Conservation (phyloP, 2,888 invertebrate genomes). For the Pyrrhosoma nymphula region DNA sequence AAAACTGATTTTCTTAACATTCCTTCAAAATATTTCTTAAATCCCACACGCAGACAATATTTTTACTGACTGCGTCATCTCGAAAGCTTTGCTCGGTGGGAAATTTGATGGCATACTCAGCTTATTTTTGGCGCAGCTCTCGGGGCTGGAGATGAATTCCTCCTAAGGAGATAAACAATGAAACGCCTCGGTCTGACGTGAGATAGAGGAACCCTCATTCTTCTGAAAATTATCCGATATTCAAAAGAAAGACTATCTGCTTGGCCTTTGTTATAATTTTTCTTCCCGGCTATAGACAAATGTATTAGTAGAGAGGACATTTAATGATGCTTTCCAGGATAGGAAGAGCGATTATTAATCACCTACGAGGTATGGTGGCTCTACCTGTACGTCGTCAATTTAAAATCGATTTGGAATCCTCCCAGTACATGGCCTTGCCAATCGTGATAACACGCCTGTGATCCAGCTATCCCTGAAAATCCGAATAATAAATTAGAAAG, state of each 20-base stretch:
- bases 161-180: not conserved
- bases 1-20: no score
- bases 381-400: not conserved
- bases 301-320: not conserved
- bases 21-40: no score
- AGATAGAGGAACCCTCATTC: not conserved
- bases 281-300: not conserved
- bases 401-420: slow-evolving; percentile 47
- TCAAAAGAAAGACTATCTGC: not conserved
- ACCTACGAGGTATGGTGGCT: not conserved
- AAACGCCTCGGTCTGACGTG: not conserved
- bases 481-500: not conserved
- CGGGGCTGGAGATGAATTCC: not conserved
- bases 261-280: not conserved
- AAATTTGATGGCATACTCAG: no score
- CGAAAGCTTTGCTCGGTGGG: no score
- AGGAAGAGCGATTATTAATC: slow-evolving; percentile 36
- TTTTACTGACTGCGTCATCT: no score
- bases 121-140: not conserved
- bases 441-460: slow-evolving; percentile 39
- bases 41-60: no score
- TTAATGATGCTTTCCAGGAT: not conserved
- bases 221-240: not conserved
- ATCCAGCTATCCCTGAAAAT: slow-evolving; percentile 1
- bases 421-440: slow-evolving; percentile 19